phyloP scores from a whole-genome alignment of 1,140 invertebrate species.

The Drosophila pandora region DNA sequence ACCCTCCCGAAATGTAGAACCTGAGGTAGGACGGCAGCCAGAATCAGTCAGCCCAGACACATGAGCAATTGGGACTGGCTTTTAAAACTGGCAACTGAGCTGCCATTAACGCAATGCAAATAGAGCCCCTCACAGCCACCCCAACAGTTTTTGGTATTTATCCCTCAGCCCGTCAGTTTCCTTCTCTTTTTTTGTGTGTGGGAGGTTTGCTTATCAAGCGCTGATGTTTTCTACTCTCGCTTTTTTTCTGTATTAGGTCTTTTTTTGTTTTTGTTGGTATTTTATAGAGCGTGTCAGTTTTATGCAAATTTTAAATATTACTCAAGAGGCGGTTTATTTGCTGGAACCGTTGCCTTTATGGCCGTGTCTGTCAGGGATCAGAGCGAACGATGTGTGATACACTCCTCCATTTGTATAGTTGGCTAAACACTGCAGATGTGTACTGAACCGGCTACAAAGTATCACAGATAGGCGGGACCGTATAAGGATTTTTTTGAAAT shows the following conservation, averaged over 20 bases:
- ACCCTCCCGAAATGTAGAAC: not conserved
- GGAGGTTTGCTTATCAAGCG: constrained; percentile 37
- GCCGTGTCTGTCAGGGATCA: constrained; percentile 4
- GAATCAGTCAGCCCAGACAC: constrained; percentile 10
- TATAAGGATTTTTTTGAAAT: too few species aligned
- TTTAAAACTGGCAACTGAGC: constrained; percentile 57
- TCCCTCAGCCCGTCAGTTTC: not conserved
- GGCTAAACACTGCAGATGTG: constrained; percentile 35
- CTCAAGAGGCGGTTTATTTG: constrained; percentile 45
- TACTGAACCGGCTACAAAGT: constrained; percentile 29
- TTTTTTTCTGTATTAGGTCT: not conserved
- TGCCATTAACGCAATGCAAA: constrained; percentile 72
- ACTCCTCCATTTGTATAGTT: constrained; percentile 38
- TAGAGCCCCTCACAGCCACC: constrained; percentile 27
- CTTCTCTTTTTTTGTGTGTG: not conserved
- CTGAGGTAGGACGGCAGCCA: not conserved
- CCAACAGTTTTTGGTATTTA: not conserved
- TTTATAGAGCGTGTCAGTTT: constrained; percentile 72
- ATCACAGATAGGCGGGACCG: constrained; percentile 8
- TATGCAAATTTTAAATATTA: constrained; percentile 71
- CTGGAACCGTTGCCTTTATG: constrained; percentile 30
- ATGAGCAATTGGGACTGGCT: constrained; percentile 55
- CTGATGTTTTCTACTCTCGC: constrained; percentile 25
- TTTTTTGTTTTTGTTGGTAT: constrained; percentile 33
- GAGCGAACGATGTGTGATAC: constrained; percentile 31